A percentile compares a stretch with the other conserved stretches of the same genome.
These are phyloP conservation scores for Platycnemis pennipes DNA, from an alignment of 2,888 invertebrate species.

Conservation along the genomic window DNA sequence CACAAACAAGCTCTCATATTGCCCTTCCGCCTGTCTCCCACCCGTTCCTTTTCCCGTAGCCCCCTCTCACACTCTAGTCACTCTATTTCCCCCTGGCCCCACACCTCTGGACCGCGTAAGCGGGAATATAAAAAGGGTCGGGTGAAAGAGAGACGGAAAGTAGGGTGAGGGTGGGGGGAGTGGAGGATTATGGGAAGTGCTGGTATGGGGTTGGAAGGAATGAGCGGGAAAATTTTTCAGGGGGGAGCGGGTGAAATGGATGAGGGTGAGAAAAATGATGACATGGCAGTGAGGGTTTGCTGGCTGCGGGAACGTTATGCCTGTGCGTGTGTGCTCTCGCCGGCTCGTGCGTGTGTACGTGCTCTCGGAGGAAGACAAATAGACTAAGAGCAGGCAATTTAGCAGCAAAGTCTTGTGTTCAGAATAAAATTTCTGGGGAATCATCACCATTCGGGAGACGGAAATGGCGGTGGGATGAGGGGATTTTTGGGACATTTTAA, in stretches of 20 bases:
- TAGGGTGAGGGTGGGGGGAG: not conserved
- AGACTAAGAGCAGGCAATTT: not conserved
- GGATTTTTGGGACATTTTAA: not conserved
- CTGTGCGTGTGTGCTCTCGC: not conserved
- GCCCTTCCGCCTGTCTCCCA: not conserved
- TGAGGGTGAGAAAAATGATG: constrained; percentile 20
- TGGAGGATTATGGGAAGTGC: not conserved
- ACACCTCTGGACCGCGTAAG: not conserved
- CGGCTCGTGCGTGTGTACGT: not conserved
- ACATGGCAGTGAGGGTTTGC: not conserved
- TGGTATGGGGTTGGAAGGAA: not conserved
- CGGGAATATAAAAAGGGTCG: not conserved
- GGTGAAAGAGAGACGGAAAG: not conserved
- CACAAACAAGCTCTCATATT: not conserved
- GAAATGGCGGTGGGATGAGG: not conserved
- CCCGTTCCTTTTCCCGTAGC: not conserved
- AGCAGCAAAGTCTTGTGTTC: not conserved
- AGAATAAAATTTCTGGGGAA: constrained; percentile 1
- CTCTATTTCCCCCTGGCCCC: not conserved
- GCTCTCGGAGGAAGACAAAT: constrained; percentile 49
- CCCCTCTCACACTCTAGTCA: not conserved
- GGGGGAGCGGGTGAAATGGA: constrained; percentile 5
- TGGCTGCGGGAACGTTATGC: not conserved
- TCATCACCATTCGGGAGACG: not conserved
- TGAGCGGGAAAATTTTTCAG: not conserved